Base-by-base conservation (phyloP, 2,113 vertebrate genomes). In the Dasyurus viverrinus region DNA sequence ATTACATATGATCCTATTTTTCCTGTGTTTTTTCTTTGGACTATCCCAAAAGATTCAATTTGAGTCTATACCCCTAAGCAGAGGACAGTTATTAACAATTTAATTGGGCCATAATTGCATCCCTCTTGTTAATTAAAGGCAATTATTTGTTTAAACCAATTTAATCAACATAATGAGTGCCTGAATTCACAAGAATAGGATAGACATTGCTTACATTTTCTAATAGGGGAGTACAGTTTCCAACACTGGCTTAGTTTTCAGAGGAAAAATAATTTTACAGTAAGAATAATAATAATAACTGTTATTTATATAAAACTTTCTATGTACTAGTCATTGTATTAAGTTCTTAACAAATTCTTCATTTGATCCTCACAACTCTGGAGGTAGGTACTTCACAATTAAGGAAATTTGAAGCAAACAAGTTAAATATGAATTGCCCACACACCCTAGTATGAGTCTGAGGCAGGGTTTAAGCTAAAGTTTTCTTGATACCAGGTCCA, bases 31-130 rank as follows among this genome's bases (percentile, higher is more conserved):
- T n/a, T 24, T 76, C 16, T 52, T 92, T 93, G 76, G 54, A 1
- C 8, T n/a, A n/a, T 53, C 90, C 36, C 68, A 36, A 53, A 92
- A 46, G 48, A 76, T 36, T 91, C 48, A 53, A 19, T 47, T 91
- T 94, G 55, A 42, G 54, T 8, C 84, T 92, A 16, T 90, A 89
- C 54, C 8, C 23, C 25, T 11, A 92, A 54, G 26, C 8, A 94
- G 16, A 94, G 84, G 68, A 90, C 54, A 93, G 55, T 8, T 92
- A 90, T 52, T 96, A 76, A 89, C 26, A 55, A 54, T 53, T 94
- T 92, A 68, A 68, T 68, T 68, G 60, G 30, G 30, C 36, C 60
- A 68, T 68, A 68, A 68, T 76, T 76, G 42, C 2, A 84, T 9
- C 92, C 42, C 2, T 68, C 30, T 89, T 84, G 93, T 92, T n/a